Base-by-base conservation (phyloP, 1,140 invertebrate genomes). In the Drosophila arawakana region DNA sequence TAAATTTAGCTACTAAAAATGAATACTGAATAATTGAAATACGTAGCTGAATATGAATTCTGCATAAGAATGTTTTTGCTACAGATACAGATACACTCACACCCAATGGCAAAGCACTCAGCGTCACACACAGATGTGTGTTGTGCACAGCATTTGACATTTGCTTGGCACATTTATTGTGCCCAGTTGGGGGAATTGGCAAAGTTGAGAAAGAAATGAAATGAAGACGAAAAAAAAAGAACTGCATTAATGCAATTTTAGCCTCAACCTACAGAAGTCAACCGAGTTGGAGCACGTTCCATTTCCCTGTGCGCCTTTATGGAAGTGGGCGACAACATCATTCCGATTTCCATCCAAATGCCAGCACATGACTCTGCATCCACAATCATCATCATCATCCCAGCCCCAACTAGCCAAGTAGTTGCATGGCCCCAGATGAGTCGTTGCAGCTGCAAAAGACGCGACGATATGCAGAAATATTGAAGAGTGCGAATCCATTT, bases 191-290 rank as follows among this genome's bases (percentile, higher is more conserved):
- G 34, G 60, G 65, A 84, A 63, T 63, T 77, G 34, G 7, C 43
- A 9, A 37, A 41, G 41, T 30, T 30, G 6, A 30, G 25, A 50
- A 59, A 58, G 37, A 59, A 35, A 52, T 30, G n/a, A 35, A 30
- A 34, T 30, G 25, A 30, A 30, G 49, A 30, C 15, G 18, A 21
- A 21, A 21, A 46, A n/a, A 39, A 21, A 11, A 41, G 54, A 58
- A 82, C 68, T 72, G 76, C 82, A 78, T 81, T 85, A 85, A 85
- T 85, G 81, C 82, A 86, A 86, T 85, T 84, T 84, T 72, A 81
- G 81, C 81, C 75, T 44, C 65, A 65, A 75, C 73, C 66, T 74
- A 74, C 78, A 74, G 60, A 82, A 70, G 43, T 63, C 78, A 68
- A 78, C 67, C 57, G 73, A 34, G 50, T 43, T 54, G 61, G 63